Percentiles rank a stretch among this genome's conserved stretches.
These are phyloP conservation scores for Merops nubicus DNA, from an alignment of 2,113 vertebrate species.

Conservation along the genomic window DNA sequence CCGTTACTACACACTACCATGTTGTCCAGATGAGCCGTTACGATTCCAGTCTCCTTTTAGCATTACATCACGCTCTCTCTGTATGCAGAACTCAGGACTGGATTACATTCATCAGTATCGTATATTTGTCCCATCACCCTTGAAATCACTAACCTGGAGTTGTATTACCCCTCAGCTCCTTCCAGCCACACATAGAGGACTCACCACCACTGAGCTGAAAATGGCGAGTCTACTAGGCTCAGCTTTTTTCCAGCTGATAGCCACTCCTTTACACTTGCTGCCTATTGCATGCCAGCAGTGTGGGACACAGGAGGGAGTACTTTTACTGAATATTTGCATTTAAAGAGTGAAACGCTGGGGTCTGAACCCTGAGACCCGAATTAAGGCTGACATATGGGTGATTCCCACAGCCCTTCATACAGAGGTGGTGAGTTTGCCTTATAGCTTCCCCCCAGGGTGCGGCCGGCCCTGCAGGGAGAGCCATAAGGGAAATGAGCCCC, in stretches of 20 bases:
- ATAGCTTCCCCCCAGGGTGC: no score
- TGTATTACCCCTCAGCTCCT: neutral
- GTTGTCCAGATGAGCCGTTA: neutral
- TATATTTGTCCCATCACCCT: neutral
- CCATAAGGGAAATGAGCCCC: no score
- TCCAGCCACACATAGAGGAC: neutral
- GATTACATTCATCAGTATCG: neutral
- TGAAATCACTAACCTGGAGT: neutral
- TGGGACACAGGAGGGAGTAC: neutral
- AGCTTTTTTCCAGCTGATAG: neutral
- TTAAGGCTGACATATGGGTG: no score
- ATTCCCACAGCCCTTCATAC: no score
- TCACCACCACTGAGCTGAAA: neutral
- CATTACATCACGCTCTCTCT: neutral
- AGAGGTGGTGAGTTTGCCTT: no score
- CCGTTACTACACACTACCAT: fast-evolving
- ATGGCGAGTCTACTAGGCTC: neutral
- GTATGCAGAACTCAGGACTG: neutral
- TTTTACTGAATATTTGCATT: neutral
- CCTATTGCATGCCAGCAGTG: neutral
- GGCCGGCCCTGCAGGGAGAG: no score
- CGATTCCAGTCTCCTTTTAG: neutral
- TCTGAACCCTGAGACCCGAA: no score
- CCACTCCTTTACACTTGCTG: fast-evolving
- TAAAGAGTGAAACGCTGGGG: no score